Conservation (phyloP, 1,140 invertebrate genomes). For the Muscidifurax raptorellus region DNA sequence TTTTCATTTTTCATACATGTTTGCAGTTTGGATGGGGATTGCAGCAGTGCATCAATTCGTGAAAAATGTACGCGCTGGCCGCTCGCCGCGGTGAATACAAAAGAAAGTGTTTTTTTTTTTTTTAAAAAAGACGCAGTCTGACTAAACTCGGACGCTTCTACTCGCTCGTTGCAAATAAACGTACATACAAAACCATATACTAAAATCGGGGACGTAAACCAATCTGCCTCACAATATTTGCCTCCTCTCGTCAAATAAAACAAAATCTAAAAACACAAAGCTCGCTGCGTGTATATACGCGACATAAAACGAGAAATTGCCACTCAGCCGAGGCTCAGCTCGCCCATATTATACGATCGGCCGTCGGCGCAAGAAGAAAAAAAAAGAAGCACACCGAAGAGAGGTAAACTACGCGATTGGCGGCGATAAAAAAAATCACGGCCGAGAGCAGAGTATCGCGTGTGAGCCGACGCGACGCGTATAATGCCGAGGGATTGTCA, state of each 20-base stretch:
- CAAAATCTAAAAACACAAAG: neutral
- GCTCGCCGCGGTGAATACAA: no score
- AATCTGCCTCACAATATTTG: no score
- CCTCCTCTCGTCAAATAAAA: neutral
- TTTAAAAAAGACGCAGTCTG: no score
- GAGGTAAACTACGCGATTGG: neutral
- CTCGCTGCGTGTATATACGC: neutral
- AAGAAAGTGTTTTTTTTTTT: no score
- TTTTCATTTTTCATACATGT: no score
- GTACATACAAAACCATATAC: no score
- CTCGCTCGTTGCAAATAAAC: neutral
- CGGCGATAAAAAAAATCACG: neutral
- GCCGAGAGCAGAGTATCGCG: neutral
- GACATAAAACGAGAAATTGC: neutral
- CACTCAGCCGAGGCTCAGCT: neutral
- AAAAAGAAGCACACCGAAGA: neutral
- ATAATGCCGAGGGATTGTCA: slow-evolving; percentile 20
- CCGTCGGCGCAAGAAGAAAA: neutral
- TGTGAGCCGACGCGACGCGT: neutral
- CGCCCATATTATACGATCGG: neutral
- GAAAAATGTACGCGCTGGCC: no score
- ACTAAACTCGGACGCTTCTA: neutral
- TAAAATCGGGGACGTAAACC: no score
- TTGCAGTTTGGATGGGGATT: no score
- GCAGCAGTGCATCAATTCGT: no score